Evolutionary conservation across 2,113 vertebrate genomes (phyloP), one percentile per base, ranked within the genome.

Genomic region (Balaeniceps rex): DNA sequence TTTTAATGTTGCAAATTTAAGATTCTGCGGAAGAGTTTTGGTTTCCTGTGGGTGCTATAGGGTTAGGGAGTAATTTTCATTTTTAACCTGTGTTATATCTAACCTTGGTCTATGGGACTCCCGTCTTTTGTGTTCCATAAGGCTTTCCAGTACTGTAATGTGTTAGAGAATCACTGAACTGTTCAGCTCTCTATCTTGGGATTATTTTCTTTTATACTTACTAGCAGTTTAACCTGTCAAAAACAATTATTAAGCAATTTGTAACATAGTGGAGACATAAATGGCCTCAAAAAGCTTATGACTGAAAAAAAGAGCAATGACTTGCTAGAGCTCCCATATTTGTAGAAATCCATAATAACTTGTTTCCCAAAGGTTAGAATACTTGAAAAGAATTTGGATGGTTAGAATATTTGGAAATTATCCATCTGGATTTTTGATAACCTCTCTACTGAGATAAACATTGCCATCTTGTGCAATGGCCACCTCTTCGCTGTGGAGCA

Each of bases 171-270:
- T 64, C 51, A 54, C 75, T 75, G 91, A 97, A 83, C 70, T 93
- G 87, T 91, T 93, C 94, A 88, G 64, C 23, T 90, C 42, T 31
- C 82, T 88, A 28, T 51, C 47, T 70, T 55, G 89, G 33, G 78
- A 90, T 88, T 93, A 77, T 91, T 96, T 94, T 95, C 57, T 78
- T 96, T 83, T 87, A 70, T 65, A 23, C 75, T 95, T 64, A 85
- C 74, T 71, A 79, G 52, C 25, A 91, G 74, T 95, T 92, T 89
- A 89, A 96, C 71, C 82, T 91, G 91, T 94, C 87, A 95, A 90
- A 95, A 95, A 44, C 75, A 91, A 95, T 93, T 87, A 94, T 85
- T 91, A 90, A 95, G n/a, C 82, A 95, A 91, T 95, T 83, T 90
- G 68, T 95, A 95, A 93, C 71, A 44, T 3, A 72, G 83, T 33